Evolutionary conservation across 2,797 vertebrate species (phyloP), one percentile per base, ranked within the genome.

Genomic region (Gymnoscopelus microlampas): DNA sequence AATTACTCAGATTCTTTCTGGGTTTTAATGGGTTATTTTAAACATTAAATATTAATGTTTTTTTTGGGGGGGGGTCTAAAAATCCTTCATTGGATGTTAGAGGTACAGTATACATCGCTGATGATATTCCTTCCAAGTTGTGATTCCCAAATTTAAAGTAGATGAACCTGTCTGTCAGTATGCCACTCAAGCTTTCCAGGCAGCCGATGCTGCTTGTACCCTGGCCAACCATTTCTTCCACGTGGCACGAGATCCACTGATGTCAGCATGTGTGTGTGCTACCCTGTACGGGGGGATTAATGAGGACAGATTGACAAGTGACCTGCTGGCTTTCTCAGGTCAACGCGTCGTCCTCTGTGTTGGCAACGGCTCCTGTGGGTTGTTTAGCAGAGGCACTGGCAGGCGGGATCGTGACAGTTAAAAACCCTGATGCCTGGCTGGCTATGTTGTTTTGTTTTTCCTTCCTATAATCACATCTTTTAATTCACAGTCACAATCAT

Each of bases 121-220:
- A 35, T 44, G 7, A 44, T 44, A 8, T 44, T 44, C 39, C 39
- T 39, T 39, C 39, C 39, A 39, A 39, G 8, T 10, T 44, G 39
- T 44, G 39, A 44, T 44, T 44, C 39, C 9, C 39, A 44, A 8
- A 44, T 44, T 35, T 35, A 35, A 35, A 35, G 32, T 35, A 68
- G 74, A 69, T 53, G 2, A 73, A 77, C 81, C 61, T 19, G 85
- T 80, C 10, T 0, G 48, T 29, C 60, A 0, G 53, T 26, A 0
- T 10, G 9, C 54, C 5, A 12, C 53, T 55, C 49, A 51, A 26
- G 12, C 39, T 47, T 70, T 56, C n/a, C 26, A 5, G 26, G 32
- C 60, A 50, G 23, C 11, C 4, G 12, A n/a, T 35, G 53, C 12
- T 49, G 15, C 23, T 6, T 48, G 5, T 56, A 47, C 4, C 6